Evolutionary conservation across 37 sponge, comb jelly and placozoan species (phyloP).

Genomic region (Amphimedon queenslandica): DNA sequence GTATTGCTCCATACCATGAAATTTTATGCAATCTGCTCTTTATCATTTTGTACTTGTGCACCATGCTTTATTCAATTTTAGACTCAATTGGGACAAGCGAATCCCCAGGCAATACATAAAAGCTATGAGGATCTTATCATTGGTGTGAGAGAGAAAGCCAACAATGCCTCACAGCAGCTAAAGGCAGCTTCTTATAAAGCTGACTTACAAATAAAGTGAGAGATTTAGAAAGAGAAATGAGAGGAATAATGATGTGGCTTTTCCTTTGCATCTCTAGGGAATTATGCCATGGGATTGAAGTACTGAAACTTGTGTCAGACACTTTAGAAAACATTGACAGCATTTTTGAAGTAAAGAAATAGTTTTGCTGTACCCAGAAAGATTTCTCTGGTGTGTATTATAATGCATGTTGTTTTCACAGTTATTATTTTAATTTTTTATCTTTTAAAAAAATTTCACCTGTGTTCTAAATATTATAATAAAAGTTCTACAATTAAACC

Average conservation of each 20-base stretch:
- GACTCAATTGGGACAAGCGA: slow-evolving; percentile 33
- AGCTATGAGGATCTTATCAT: slow-evolving; percentile 53
- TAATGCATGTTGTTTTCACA: too few species aligned
- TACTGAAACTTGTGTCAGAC: slow-evolving; percentile 58
- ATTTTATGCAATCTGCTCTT: too few species aligned
- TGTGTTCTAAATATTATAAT: too few species aligned
- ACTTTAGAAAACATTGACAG: slow-evolving; percentile 53
- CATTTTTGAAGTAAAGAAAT: slow-evolving; percentile 34
- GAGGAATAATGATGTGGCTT: background rate
- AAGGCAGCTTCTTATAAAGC: slow-evolving; percentile 43
- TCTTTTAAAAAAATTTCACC: too few species aligned
- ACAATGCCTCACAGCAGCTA: slow-evolving; percentile 56
- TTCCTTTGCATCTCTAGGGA: slow-evolving; percentile 29
- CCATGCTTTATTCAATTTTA: slow-evolving; percentile 6
- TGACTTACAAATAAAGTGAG: slow-evolving; percentile 17
- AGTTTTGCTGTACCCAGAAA: too few species aligned
- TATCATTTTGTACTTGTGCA: too few species aligned
- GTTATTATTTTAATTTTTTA: too few species aligned
- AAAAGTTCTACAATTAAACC: too few species aligned
- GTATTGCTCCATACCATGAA: too few species aligned
- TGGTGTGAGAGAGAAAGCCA: slow-evolving; percentile 66
- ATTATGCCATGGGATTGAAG: slow-evolving; percentile 49
- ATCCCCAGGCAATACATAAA: slow-evolving; percentile 24
- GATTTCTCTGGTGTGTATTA: too few species aligned
- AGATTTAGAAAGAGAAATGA: background rate